Evolutionary conservation across 2,113 vertebrate genomes (phyloP).

Genomic region (Plestiodon gilberti): DNA sequence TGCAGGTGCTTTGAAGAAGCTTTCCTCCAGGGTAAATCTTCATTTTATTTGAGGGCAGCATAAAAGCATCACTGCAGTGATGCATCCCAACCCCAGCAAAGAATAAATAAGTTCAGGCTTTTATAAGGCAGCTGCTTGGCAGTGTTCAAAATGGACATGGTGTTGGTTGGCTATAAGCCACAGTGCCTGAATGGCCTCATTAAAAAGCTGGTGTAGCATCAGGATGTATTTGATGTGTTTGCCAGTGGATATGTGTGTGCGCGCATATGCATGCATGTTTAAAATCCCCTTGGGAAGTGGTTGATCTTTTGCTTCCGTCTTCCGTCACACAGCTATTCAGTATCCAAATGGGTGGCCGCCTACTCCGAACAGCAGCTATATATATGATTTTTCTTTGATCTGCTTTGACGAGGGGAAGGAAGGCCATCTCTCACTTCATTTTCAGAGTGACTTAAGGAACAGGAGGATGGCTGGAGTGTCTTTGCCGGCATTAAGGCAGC

Average conservation of each 20-base stretch:
- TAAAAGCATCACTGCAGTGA: neutral
- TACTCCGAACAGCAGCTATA: neutral
- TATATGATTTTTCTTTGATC: neutral
- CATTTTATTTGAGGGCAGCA: neutral
- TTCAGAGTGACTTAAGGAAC: neutral
- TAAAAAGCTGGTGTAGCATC: neutral
- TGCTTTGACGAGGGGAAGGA: constrained; percentile 10
- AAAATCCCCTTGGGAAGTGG: neutral
- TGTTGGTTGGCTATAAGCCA: neutral
- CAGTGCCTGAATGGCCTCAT: neutral
- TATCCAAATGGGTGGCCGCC: neutral
- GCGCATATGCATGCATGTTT: neutral
- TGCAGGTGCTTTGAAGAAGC: neutral
- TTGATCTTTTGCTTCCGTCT: neutral
- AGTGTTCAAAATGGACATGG: neutral
- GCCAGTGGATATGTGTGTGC: no score
- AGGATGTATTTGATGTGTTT: neutral
- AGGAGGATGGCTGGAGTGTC: neutral
- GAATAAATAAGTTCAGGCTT: neutral
- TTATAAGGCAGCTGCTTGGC: no score
- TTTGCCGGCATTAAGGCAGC: neutral
- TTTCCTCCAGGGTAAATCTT: neutral
- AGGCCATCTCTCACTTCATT: neutral
- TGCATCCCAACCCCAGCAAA: neutral
- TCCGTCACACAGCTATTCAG: no score